Conservation (phyloP, 2,113 vertebrate genomes). For the Chelonoidis abingdonii region DNA sequence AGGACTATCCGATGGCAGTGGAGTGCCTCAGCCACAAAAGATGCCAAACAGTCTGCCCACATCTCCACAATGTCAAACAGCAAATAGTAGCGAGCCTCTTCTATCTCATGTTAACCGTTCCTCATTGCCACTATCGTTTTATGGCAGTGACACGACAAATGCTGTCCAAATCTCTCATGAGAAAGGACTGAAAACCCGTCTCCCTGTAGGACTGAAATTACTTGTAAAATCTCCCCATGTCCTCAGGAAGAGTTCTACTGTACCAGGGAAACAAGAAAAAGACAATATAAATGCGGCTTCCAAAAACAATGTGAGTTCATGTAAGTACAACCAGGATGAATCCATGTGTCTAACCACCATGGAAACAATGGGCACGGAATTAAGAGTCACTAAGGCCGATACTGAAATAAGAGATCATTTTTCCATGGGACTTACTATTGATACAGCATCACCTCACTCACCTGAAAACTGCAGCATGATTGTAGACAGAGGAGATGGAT, state of each 20-base stretch:
- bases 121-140: slow-evolving; percentile 49
- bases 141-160: slow-evolving; percentile 38
- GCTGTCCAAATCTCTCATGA: slow-evolving; percentile 75
- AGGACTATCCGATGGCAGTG: slow-evolving; percentile 65
- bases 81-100: slow-evolving; percentile 68
- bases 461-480: slow-evolving; percentile 46
- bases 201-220: slow-evolving; percentile 87
- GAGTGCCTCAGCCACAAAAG: slow-evolving; percentile 72
- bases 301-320: slow-evolving; percentile 78
- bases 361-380: slow-evolving; percentile 28
- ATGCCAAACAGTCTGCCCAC: slow-evolving; percentile 61
- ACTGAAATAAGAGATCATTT: slow-evolving; percentile 65
- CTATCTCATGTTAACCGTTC: slow-evolving; percentile 74
- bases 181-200: slow-evolving; percentile 83
- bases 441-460: slow-evolving; percentile 50
- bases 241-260: slow-evolving; percentile 82
- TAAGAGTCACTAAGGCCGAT: slow-evolving; percentile 35
- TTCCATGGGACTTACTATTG: slow-evolving; percentile 49
- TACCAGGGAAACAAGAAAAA: slow-evolving; percentile 92
- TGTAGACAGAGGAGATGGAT: slow-evolving; percentile 73
- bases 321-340: slow-evolving; percentile 58
- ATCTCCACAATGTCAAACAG: slow-evolving; percentile 66
- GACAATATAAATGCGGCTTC: slow-evolving; percentile 90
- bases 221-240: slow-evolving; percentile 87
- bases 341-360: slow-evolving; percentile 25